Conservation (phyloP, 2,113 vertebrate species). For the Ovis canadensis region DNA sequence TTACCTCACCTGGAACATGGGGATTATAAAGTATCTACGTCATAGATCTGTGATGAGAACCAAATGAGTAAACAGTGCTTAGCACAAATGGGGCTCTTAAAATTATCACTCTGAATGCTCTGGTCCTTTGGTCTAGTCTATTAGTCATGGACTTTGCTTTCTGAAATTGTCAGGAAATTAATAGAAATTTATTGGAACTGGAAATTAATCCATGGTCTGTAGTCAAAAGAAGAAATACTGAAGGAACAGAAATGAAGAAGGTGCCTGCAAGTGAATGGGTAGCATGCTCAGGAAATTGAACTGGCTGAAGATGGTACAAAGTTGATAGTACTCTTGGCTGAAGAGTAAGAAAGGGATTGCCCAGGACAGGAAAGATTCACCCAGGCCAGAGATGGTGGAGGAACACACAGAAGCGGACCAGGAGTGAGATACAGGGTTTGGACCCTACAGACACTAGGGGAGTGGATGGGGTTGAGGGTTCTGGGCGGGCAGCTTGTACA, state of each 20-base stretch:
- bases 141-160: neutral
- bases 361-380: neutral
- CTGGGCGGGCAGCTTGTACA: fast-evolving
- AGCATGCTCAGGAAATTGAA: neutral
- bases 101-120: neutral
- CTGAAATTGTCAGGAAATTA: neutral
- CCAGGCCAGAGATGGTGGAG: fast-evolving
- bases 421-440: no score
- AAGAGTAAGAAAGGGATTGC: neutral
- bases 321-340: neutral
- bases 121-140: neutral
- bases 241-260: neutral
- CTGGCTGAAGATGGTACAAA: neutral
- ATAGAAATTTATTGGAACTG: neutral
- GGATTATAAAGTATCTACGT: neutral
- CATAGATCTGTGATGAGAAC: neutral
- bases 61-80: neutral
- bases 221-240: neutral
- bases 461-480: neutral
- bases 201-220: neutral
- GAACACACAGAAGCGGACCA: neutral
- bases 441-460: neutral
- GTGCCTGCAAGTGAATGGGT: fast-evolving
- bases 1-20: neutral
- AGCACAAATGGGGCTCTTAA: neutral